These are phyloP conservation scores for Drosophila auraria DNA, from an alignment of 1,140 invertebrate species.

Conservation along the genomic window DNA sequence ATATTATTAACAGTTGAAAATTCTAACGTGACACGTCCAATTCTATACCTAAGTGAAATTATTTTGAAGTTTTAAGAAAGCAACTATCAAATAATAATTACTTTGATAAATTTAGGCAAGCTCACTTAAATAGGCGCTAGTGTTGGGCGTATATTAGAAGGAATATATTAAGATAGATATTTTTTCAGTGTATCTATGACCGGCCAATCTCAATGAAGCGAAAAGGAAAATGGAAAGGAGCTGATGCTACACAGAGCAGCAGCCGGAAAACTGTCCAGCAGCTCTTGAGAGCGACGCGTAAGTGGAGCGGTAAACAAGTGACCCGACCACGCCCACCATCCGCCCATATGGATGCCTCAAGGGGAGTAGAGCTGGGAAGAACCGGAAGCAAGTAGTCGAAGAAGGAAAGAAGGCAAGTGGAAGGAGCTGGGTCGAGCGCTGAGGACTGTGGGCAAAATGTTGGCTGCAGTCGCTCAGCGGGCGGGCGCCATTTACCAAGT, in stretches of 20 bases:
- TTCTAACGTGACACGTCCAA: neutral
- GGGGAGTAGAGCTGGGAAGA: neutral
- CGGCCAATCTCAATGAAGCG: neutral
- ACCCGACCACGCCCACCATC: constrained; percentile 47
- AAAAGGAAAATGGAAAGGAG: constrained; percentile 7
- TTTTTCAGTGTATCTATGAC: neutral
- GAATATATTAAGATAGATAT: too few relatives aligned
- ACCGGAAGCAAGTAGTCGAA: constrained; percentile 20
- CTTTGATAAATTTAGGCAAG: too few relatives aligned
- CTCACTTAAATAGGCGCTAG: too few relatives aligned
- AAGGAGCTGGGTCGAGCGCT: neutral
- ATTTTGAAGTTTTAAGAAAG: too few relatives aligned
- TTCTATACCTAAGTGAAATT: too few relatives aligned
- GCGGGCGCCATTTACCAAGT: constrained; percentile 84
- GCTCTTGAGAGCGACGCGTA: constrained; percentile 64
- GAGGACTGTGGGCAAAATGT: constrained; percentile 40
- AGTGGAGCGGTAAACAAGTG: constrained; percentile 79
- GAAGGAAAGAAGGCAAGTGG: constrained; percentile 7
- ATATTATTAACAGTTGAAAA: too few relatives aligned
- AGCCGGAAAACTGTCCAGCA: constrained; percentile 57
- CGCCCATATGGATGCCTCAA: constrained; percentile 17
- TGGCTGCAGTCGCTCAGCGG: constrained; percentile 74
- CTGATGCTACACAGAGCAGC: constrained; percentile 1
- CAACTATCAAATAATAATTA: neutral
- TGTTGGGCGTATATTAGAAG: too few relatives aligned